Evolutionary conservation across 2,797 vertebrate genomes (phyloP).

Genomic region (Xiphophorus birchmanni): DNA sequence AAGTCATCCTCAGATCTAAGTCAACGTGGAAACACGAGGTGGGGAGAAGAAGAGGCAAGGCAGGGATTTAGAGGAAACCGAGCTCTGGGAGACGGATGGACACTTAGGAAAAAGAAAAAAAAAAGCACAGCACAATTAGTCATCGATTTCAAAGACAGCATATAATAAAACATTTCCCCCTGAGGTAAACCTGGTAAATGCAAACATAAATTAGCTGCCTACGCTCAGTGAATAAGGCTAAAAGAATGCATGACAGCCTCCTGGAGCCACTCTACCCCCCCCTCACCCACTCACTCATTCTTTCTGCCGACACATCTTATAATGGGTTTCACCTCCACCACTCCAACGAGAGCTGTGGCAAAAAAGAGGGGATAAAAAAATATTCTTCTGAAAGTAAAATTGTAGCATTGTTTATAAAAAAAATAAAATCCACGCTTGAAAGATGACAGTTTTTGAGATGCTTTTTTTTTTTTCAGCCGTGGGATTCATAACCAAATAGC

Average conservation of each 20-base stretch:
- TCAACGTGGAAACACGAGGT: slow-evolving; percentile 17
- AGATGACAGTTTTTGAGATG: slow-evolving; percentile 60
- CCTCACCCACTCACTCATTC: slow-evolving; percentile 49
- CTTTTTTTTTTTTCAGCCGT: slow-evolving; percentile 9
- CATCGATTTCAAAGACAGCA: slow-evolving; percentile 84
- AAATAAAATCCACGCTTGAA: slow-evolving; percentile 48
- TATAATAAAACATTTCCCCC: slow-evolving; percentile 85
- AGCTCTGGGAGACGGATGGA: slow-evolving; percentile 39
- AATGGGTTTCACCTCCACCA: slow-evolving; percentile 78
- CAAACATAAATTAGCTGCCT: slow-evolving; percentile 85
- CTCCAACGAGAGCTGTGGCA: slow-evolving; percentile 49
- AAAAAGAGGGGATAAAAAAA: slow-evolving; percentile 25
- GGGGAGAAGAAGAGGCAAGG: neutral
- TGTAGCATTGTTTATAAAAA: slow-evolving; percentile 69
- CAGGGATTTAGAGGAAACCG: slow-evolving; percentile 25
- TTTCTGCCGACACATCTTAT: slow-evolving; percentile 72
- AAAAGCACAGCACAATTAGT: slow-evolving; percentile 78
- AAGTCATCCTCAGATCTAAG: neutral
- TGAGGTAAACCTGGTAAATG: slow-evolving; percentile 85
- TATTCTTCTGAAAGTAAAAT: slow-evolving; percentile 71
- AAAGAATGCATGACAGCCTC: slow-evolving; percentile 83
- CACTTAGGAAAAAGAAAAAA: slow-evolving; percentile 10
- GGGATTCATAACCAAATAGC: slow-evolving; percentile 51
- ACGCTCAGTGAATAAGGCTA: slow-evolving; percentile 82
- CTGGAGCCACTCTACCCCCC: slow-evolving; percentile 55